A percentile compares a stretch with the other conserved stretches of the same genome.
Evolutionary conservation across 2,888 invertebrate genomes (phyloP).

Genomic region (Priocnemis perturbator): DNA sequence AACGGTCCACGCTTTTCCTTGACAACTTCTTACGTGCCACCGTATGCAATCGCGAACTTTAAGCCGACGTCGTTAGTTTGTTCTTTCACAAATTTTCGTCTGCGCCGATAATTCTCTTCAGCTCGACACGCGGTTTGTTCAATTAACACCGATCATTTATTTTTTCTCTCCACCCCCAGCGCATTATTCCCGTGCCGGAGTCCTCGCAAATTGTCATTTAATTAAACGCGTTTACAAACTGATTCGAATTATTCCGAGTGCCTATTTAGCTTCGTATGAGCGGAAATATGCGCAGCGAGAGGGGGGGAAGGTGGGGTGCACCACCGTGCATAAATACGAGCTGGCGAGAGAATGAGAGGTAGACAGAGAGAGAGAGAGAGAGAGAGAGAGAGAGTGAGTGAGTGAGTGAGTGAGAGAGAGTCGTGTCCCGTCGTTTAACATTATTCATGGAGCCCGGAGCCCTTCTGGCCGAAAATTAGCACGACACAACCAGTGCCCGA

Average conservation of each 20-base stretch:
- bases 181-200: no score
- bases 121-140: no score
- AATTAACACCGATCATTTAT: no score
- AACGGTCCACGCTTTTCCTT: no score
- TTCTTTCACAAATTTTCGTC: no score
- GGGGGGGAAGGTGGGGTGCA: slow-evolving; percentile 7
- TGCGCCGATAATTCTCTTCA: no score
- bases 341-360: not conserved
- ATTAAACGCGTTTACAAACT: slow-evolving; percentile 27
- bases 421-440: slow-evolving; percentile 32
- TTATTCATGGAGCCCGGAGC: slow-evolving; percentile 47
- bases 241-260: slow-evolving; percentile 42
- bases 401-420: not conserved
- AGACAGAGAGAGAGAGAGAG: no score
- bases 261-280: slow-evolving; percentile 28
- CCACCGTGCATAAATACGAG: slow-evolving; percentile 44
- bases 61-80: no score
- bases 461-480: slow-evolving; percentile 48
- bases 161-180: no score
- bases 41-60: no score
- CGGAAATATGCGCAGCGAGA: not conserved
- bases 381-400: not conserved
- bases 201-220: no score
- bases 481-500: slow-evolving; percentile 42
- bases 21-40: no score